A percentile compares a stretch with the other conserved stretches of the same genome.
phyloP scores from a whole-genome alignment of 2,113 vertebrate genomes.

The Coregonus clupeaformis region DNA sequence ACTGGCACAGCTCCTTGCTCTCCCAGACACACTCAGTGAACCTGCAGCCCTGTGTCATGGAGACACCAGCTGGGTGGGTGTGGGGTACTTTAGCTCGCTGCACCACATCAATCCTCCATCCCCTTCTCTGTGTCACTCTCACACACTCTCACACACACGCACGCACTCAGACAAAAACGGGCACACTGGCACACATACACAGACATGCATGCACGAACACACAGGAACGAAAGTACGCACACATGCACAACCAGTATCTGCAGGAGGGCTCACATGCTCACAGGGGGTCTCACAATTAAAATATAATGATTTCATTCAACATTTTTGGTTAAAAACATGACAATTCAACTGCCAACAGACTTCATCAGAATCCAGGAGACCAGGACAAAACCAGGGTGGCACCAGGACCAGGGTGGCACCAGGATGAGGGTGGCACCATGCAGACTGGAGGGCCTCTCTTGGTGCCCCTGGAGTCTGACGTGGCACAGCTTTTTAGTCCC shows the following conservation, averaged over 20 bases:
- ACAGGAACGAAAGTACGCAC: conserved; percentile 17
- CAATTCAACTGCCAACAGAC: not conserved
- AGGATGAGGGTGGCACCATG: conserved; percentile 2
- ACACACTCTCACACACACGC: conserved; percentile 34
- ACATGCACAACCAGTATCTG: not conserved
- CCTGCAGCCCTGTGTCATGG: conserved; percentile 40
- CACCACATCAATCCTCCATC: conserved; percentile 62
- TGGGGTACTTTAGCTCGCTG: conserved; percentile 68
- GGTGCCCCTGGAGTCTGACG: not conserved
- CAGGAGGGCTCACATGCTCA: no score
- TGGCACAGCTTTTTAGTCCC: not conserved
- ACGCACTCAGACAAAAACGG: conserved; percentile 14
- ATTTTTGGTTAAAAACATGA: no score
- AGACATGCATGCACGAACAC: not conserved
- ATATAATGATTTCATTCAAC: no score
- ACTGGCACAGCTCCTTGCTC: not conserved
- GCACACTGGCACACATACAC: conserved; percentile 1
- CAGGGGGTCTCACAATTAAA: no score
- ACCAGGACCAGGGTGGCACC: not conserved
- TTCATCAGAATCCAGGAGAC: no score
- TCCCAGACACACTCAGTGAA: conserved; percentile 29
- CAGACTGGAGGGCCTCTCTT: not conserved
- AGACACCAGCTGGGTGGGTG: conserved; percentile 67
- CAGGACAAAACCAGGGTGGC: not conserved
- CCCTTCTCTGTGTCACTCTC: conserved; percentile 29